Evolutionary conservation across 2,888 invertebrate species (phyloP), one percentile per base, ranked within the genome.

Genomic region (Carabus problematicus): DNA sequence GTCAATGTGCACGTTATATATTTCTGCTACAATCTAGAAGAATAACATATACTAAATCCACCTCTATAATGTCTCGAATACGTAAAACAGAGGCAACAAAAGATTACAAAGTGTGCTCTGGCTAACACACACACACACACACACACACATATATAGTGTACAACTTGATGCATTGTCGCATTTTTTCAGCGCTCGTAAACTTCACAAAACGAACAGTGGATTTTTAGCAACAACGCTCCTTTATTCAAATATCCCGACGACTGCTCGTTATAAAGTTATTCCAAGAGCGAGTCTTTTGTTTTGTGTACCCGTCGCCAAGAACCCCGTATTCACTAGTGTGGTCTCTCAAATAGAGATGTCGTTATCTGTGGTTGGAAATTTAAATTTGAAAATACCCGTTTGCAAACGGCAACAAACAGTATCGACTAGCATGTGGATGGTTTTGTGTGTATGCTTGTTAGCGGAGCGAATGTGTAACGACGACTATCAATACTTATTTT

Each of bases 331-430:
- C 69, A 64, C 73, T 71, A 72, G 73, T 74, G 74, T 74, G 74
- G 74, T 74, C 74, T 73, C 71, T 73, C 72, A 74, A 74, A 74
- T 73, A 74, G 74, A 74, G 73, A 72, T 72, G 73, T 73, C 71
- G 72, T 71, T 71, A 72, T 72, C 71, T 71, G 45, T 56, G 70
- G 60, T 70, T 71, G 69, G 72, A 74, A 74, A 74, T 74, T 74
- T 74, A 74, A 74, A 74, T 74, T 74, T 73, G 74, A 74, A 73
- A 73, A 72, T 74, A 71, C 71, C 70, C 71, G 70, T 66, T 73
- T 70, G 49, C 70, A 66, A 64, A 49, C 49, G 29, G 11, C 61
- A 70, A 69, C 29, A 29, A 45, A 45, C 45, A 45, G 45, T 45
- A 3, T 45, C 14, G 45, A 14, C 45, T 6, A 29, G 6, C 29